A percentile compares a stretch with the other conserved stretches of the same genome.
Conservation (phyloP, 53 echinoderm and acorn worm genomes). For the Actinopyga echinites region DNA sequence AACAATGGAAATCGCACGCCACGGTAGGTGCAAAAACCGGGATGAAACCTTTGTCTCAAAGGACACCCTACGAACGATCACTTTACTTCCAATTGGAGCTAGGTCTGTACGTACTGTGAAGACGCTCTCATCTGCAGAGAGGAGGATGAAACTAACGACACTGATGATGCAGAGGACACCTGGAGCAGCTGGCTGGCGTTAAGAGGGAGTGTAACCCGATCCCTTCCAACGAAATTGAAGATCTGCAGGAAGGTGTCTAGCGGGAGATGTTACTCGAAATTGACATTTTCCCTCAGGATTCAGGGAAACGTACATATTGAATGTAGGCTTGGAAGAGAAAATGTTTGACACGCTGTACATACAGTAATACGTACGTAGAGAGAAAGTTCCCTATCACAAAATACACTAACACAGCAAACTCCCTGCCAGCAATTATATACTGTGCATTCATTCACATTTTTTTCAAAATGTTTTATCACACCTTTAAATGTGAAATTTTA, state of each 20-base stretch:
- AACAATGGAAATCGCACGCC: too few species aligned
- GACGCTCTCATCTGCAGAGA: not conserved
- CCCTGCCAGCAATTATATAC: too few species aligned
- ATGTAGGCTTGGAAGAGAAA: not conserved
- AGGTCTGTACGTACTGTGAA: not conserved
- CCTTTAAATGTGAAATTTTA: too few species aligned
- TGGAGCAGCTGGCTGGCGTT: slow-evolving; percentile 12
- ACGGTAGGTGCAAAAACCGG: too few species aligned
- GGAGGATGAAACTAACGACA: not conserved
- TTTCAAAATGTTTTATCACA: too few species aligned
- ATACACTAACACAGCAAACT: too few species aligned
- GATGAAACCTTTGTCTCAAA: too few species aligned
- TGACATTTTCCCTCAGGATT: slow-evolving; percentile 37
- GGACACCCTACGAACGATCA: not conserved
- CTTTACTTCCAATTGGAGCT: not conserved
- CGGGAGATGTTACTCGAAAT: slow-evolving; percentile 20
- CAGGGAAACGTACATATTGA: not conserved
- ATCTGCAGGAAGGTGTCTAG: slow-evolving; percentile 30
- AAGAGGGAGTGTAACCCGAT: slow-evolving; percentile 5
- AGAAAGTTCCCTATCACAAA: too few species aligned
- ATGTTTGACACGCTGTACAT: not conserved
- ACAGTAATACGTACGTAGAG: not conserved
- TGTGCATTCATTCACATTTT: too few species aligned
- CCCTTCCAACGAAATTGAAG: slow-evolving; percentile 29
- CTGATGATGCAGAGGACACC: slow-evolving; percentile 25